A percentile compares a stretch with the other conserved stretches of the same genome.
phyloP scores from a whole-genome alignment of 2,797 vertebrate genomes.

The Aplochiton taeniatus region DNA sequence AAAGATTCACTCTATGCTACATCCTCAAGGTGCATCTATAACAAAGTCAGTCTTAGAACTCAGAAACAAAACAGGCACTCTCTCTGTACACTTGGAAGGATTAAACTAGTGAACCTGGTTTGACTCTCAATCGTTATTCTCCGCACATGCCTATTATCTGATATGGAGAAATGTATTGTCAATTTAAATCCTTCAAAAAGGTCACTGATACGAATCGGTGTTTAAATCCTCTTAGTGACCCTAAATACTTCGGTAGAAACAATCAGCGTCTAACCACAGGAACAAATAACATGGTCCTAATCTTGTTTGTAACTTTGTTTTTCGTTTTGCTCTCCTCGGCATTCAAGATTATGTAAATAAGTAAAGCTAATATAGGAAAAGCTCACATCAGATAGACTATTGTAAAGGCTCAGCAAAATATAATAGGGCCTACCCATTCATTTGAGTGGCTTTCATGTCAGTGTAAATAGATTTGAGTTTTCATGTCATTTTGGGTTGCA shows the following conservation, averaged over 20 bases:
- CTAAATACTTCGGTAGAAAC: conserved; percentile 82
- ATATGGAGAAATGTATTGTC: conserved; percentile 69
- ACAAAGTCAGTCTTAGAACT: conserved; percentile 26
- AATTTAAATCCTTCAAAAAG: conserved; percentile 76
- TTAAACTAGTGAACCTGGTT: too few relatives aligned
- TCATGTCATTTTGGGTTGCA: too few relatives aligned
- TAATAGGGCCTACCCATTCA: neutral
- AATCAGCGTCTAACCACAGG: conserved; percentile 74
- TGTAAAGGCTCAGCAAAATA: conserved; percentile 31
- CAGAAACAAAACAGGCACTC: conserved; percentile 7
- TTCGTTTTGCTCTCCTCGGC: conserved; percentile 73
- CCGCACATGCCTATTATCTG: conserved; percentile 63
- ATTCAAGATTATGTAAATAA: conserved; percentile 75
- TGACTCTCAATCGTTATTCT: conserved; percentile 9
- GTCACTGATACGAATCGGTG: conserved; percentile 78
- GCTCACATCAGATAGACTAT: conserved; percentile 56
- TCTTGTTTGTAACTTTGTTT: conserved; percentile 88
- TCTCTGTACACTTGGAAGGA: conserved; percentile 47
- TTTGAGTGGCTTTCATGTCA: neutral
- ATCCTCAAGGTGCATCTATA: conserved; percentile 83
- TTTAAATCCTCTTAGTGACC: conserved; percentile 85
- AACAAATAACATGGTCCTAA: conserved; percentile 82
- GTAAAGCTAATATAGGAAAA: conserved; percentile 60
- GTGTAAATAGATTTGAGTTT: neutral
- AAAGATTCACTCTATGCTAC: conserved; percentile 86